phyloP scores from a whole-genome alignment of 2,888 invertebrate species.

The Orchesella flavescens region DNA sequence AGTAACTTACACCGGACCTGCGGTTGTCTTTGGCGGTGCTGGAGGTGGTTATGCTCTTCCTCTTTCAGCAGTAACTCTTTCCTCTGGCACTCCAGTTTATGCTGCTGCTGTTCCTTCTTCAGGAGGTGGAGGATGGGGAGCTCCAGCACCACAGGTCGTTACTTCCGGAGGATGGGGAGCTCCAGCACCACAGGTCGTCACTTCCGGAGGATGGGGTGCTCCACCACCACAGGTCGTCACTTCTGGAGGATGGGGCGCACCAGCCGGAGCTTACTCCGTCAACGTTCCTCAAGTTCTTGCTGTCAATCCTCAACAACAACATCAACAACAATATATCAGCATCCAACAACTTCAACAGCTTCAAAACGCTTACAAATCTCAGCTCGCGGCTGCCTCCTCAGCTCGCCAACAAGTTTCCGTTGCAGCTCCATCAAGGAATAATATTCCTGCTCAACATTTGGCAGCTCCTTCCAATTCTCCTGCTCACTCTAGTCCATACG shows the following conservation, averaged over 20 bases:
- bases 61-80: neutral
- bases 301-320: conserved; percentile 11
- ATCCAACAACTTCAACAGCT: conserved; percentile 47
- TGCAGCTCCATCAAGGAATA: neutral
- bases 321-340: conserved; percentile 12
- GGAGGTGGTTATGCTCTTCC: conserved; percentile 38
- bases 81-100: conserved; percentile 8
- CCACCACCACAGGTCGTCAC: conserved; percentile 38
- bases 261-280: conserved; percentile 33
- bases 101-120: conserved; percentile 38
- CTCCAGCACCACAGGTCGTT: no score
- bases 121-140: no score
- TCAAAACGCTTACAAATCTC: neutral
- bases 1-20: conserved; percentile 66
- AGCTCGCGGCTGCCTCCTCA: neutral
- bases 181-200: conserved; percentile 6
- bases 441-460: no score
- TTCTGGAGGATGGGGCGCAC: conserved; percentile 24
- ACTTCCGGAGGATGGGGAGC: no score
- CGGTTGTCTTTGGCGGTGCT: conserved; percentile 22
- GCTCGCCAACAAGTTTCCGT: conserved; percentile 35
- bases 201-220: conserved; percentile 33
- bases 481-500: conserved; percentile 24
- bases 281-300: conserved; percentile 34
- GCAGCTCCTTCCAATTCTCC: neutral